A percentile compares a stretch with the other conserved stretches of the same genome.
Evolutionary conservation across 2,888 invertebrate species (phyloP).

Genomic region (Epistrophe eligans): DNA sequence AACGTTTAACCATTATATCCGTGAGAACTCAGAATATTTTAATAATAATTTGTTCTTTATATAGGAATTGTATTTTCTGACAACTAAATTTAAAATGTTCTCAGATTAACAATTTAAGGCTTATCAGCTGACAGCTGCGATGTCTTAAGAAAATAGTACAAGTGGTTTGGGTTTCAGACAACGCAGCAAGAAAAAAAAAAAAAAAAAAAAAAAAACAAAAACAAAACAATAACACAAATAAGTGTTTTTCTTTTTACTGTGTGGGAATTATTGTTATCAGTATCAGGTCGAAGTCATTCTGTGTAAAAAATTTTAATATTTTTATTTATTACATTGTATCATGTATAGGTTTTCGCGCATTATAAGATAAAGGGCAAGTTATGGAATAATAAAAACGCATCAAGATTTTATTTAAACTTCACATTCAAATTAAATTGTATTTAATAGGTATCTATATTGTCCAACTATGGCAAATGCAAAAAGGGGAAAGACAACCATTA

Average conservation of each 20-base stretch:
- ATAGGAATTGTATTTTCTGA: constrained; percentile 28
- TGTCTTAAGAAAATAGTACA: constrained; percentile 50
- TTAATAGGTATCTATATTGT: too few relatives aligned
- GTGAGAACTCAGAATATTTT: constrained; percentile 54
- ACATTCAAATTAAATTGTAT: not conserved
- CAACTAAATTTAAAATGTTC: constrained; percentile 48
- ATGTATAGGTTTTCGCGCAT: not conserved
- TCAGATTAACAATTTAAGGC: constrained; percentile 49
- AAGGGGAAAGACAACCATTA: too few relatives aligned
- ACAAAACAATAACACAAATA: constrained; percentile 37
- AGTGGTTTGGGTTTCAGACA: constrained; percentile 48
- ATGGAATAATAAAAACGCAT: not conserved
- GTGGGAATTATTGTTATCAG: constrained; percentile 67
- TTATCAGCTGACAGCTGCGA: constrained; percentile 46
- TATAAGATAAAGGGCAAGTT: not conserved
- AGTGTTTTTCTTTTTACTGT: not conserved
- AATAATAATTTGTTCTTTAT: constrained; percentile 1
- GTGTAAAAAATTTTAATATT: constrained; percentile 33
- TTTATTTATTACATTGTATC: not conserved
- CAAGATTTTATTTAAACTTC: not conserved
- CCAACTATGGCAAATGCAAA: too few relatives aligned
- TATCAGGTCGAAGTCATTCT: not conserved
- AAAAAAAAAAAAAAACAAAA: constrained; percentile 1
- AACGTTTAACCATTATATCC: constrained; percentile 17
- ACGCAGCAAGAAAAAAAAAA: not conserved